These are phyloP conservation scores for Benitochromis conjunctus DNA, from an alignment of 2,113 vertebrate genomes.

Conservation along the genomic window DNA sequence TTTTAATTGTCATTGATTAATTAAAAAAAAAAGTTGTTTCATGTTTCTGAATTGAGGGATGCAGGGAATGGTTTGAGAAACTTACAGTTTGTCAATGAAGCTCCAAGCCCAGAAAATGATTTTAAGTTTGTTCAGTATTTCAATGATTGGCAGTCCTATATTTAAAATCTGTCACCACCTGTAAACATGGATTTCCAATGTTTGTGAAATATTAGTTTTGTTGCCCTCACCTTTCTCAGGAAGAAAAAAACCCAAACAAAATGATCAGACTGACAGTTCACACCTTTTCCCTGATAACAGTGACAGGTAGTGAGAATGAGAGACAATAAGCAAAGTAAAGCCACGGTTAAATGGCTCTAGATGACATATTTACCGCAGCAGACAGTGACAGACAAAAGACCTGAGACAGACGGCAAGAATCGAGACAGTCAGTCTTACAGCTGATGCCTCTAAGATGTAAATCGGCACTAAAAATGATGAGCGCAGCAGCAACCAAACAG, in stretches of 20 bases:
- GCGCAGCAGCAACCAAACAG: not conserved
- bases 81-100: not conserved
- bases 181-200: not conserved
- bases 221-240: not conserved
- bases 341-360: not conserved
- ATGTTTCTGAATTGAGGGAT: not conserved
- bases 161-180: not conserved
- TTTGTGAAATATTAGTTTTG: not conserved
- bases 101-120: not conserved
- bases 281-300: slow-evolving; percentile 8
- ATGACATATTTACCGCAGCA: slow-evolving; percentile 6
- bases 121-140: not conserved
- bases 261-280: slow-evolving; percentile 12
- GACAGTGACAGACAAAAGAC: slow-evolving; percentile 21
- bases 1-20: not conserved
- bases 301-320: not conserved
- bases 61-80: not conserved
- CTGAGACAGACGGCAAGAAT: not conserved
- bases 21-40: not conserved
- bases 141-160: not conserved
- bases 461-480: not conserved
- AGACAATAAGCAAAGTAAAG: not conserved
- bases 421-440: not conserved
- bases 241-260: not conserved
- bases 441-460: not conserved